phyloP scores from a whole-genome alignment of 2,888 invertebrate species.

The Drosophila infuscata region DNA sequence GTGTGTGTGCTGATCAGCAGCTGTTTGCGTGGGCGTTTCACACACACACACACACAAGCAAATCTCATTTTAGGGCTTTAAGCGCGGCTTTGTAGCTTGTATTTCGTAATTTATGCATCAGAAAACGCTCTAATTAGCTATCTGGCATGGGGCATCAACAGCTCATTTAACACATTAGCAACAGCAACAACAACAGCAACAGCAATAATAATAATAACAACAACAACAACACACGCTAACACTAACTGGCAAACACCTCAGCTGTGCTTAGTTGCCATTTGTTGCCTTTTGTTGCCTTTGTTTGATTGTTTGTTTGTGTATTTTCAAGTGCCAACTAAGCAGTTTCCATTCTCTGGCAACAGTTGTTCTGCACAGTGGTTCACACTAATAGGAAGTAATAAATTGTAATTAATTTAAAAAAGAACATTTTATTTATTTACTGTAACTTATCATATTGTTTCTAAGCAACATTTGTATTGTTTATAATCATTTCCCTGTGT shows the following conservation, averaged over 20 bases:
- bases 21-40: conserved; percentile 47
- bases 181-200: conserved; percentile 16
- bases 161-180: conserved; percentile 76
- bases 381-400: not conserved
- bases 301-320: conserved; percentile 45
- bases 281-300: conserved; percentile 25
- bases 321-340: conserved; percentile 55
- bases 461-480: not conserved
- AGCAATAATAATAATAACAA: conserved; percentile 18
- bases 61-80: conserved; percentile 6
- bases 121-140: conserved; percentile 71
- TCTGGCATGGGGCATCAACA: conserved; percentile 59
- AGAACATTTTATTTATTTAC: not conserved
- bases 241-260: conserved; percentile 44
- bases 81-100: conserved; percentile 19
- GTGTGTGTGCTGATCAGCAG: conserved; percentile 22
- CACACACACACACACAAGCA: conserved; percentile 1
- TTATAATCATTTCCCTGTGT: not conserved
- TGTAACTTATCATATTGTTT: not conserved
- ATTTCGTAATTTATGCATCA: conserved; percentile 68
- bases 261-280: conserved; percentile 24
- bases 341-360: conserved; percentile 19
- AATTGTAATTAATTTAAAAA: not conserved
- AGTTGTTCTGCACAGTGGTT: conserved; percentile 36
- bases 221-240: conserved; percentile 3